These are phyloP conservation scores for Bradypus variegatus DNA, from an alignment of 2,797 vertebrate species.

Conservation along the genomic window DNA sequence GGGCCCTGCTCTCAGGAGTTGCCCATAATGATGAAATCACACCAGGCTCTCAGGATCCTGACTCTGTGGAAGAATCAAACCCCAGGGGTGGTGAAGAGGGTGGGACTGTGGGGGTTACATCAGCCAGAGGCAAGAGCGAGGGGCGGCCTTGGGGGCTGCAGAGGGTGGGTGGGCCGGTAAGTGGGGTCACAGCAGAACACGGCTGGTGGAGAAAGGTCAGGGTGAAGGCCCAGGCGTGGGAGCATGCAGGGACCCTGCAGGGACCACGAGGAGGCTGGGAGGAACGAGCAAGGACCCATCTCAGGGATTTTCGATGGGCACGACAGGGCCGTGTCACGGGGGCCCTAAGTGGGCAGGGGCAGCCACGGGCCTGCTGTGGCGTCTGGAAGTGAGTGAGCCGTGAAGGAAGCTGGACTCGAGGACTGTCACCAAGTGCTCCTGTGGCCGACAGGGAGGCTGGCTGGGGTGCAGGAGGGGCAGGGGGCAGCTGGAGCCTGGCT, in stretches of 20 bases:
- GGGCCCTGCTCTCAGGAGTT: background rate
- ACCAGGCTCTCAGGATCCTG: background rate
- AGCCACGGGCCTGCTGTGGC: background rate
- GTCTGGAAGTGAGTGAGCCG: background rate
- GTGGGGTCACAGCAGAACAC: background rate
- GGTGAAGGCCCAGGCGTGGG: background rate
- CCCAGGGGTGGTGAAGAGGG: background rate
- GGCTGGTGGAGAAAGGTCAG: background rate
- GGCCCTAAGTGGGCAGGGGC: too few species aligned
- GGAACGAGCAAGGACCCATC: background rate
- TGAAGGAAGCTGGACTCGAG: background rate
- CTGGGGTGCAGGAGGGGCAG: background rate
- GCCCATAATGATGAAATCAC: background rate
- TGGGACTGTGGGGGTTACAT: background rate
- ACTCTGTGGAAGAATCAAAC: background rate
- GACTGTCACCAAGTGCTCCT: background rate
- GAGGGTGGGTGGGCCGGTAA: too few species aligned
- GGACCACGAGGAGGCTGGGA: background rate
- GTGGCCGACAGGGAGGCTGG: background rate
- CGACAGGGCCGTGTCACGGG: background rate
- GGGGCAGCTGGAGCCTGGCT: background rate
- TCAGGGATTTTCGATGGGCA: background rate
- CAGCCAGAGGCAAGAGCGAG: background rate
- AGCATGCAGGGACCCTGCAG: background rate
- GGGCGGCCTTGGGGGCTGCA: background rate